Evolutionary conservation across 2,113 vertebrate species (phyloP).

Genomic region (Tricholaema leucomelas): DNA sequence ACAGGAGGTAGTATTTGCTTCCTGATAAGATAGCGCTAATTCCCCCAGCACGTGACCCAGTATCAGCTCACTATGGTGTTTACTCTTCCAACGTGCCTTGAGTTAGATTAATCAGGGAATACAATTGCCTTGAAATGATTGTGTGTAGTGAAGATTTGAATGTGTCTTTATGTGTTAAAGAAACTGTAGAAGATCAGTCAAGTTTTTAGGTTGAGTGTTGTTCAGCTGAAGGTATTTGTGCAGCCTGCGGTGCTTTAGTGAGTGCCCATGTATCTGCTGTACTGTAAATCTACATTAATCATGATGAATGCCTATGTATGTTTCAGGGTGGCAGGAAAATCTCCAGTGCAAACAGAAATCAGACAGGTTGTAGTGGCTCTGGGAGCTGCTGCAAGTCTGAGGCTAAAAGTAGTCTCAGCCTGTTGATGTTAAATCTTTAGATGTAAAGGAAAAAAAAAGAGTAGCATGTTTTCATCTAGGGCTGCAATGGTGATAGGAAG

Average conservation of each 20-base stretch:
- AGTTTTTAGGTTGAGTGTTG: neutral
- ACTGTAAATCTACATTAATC: conserved; percentile 28
- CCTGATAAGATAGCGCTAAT: neutral
- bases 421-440: conserved; percentile 37
- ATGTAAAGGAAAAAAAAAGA: neutral
- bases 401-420: conserved; percentile 38
- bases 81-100: neutral
- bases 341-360: conserved; percentile 48
- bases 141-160: neutral
- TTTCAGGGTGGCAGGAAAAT: conserved; percentile 27
- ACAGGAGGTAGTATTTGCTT: neutral
- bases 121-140: neutral
- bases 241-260: neutral
- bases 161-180: neutral
- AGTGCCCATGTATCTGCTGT: neutral
- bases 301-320: neutral
- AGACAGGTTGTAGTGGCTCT: conserved; percentile 53
- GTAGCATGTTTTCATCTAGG: conserved; percentile 5
- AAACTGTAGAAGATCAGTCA: neutral
- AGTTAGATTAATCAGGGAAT: neutral
- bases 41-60: neutral
- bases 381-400: neutral
- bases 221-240: neutral
- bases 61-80: neutral
- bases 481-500: conserved; percentile 38